Evolutionary conservation across 2,113 vertebrate genomes (phyloP).

Genomic region (Ciconia boyciana): DNA sequence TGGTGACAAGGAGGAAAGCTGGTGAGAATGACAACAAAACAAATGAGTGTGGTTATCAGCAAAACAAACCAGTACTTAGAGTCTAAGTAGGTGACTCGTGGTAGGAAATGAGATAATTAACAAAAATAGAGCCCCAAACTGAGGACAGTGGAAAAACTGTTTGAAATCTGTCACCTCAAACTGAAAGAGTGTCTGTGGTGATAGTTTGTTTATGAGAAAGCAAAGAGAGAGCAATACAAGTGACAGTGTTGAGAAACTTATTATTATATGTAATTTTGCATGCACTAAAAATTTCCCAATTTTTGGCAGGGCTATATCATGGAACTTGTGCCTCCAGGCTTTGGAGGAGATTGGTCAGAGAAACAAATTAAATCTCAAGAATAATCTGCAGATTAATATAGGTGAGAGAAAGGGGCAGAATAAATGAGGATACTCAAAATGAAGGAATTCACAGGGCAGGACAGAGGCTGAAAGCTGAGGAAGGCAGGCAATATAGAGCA

Average conservation of each 20-base stretch:
- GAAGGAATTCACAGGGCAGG: not conserved
- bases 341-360: not conserved
- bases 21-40: not conserved
- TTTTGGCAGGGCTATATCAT: not conserved
- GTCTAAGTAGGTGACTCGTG: not conserved
- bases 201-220: not conserved
- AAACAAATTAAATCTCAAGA: not conserved
- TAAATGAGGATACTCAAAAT: not conserved
- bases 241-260: not conserved
- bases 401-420: not conserved
- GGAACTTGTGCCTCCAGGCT: not conserved
- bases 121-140: not conserved
- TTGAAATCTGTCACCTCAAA: not conserved
- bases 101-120: not conserved
- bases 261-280: not conserved
- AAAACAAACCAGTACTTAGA: not conserved
- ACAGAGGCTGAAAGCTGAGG: not conserved
- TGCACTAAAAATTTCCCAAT: not conserved
- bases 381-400: not conserved
- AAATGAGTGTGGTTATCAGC: not conserved
- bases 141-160: not conserved
- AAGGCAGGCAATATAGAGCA: not conserved
- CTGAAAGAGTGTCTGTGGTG: not conserved
- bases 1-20: not conserved
- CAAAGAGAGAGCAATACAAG: not conserved